Evolutionary conservation across 2,113 vertebrate species (phyloP).

Genomic region (Murina feae): DNA sequence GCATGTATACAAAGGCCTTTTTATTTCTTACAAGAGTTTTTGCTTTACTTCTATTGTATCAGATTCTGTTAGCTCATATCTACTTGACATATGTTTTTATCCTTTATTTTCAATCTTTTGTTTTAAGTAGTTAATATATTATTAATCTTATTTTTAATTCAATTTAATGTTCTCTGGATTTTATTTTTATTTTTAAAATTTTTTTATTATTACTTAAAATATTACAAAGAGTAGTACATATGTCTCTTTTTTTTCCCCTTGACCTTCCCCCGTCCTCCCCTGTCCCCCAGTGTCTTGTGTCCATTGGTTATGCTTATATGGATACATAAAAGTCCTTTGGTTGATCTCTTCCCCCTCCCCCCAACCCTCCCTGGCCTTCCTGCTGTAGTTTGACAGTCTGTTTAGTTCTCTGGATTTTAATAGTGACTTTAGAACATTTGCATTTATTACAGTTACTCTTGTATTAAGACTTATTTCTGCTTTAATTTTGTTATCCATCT

Average conservation of each 20-base stretch:
- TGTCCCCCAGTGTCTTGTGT: too few relatives aligned
- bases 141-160: slow-evolving; percentile 1
- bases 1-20: neutral
- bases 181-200: too few relatives aligned
- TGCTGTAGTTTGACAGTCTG: too few relatives aligned
- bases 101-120: slow-evolving; percentile 8
- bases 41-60: slow-evolving; percentile 17
- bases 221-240: too few relatives aligned
- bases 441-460: neutral
- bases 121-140: neutral
- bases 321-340: too few relatives aligned
- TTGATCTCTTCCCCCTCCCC: too few relatives aligned
- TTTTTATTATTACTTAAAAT: too few relatives aligned
- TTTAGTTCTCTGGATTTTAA: slow-evolving; percentile 37
- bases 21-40: neutral
- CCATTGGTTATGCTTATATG: too few relatives aligned
- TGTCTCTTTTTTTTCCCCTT: too few relatives aligned
- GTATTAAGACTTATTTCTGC: neutral
- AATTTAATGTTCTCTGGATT: slow-evolving; percentile 20
- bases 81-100: neutral
- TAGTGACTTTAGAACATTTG: neutral
- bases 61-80: neutral
- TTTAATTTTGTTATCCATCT: neutral
- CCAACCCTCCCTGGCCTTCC: too few relatives aligned
- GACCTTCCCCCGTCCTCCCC: too few relatives aligned